Conservation (phyloP, 2,113 vertebrate genomes). For the Aleadryas rufinucha region DNA sequence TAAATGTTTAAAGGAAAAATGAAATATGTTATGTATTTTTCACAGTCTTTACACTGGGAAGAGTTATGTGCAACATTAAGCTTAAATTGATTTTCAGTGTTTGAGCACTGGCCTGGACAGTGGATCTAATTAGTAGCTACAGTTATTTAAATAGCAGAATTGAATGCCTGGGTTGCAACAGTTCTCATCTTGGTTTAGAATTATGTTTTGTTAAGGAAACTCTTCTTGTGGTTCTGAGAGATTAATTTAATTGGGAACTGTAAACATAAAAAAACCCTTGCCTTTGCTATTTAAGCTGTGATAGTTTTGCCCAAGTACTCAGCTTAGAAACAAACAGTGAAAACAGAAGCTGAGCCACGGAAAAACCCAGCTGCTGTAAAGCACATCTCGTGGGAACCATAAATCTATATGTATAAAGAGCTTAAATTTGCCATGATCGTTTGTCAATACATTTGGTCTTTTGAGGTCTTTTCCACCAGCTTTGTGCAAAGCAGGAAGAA, state of each 20-base stretch:
- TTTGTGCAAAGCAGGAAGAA: not conserved
- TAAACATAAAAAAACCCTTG: not conserved
- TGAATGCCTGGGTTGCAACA: not conserved
- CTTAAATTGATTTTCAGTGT: conserved; percentile 28
- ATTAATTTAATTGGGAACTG: not conserved
- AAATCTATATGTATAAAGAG: not conserved
- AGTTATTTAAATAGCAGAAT: conserved; percentile 7
- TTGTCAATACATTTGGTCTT: not conserved
- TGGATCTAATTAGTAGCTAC: not conserved
- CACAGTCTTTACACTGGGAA: not conserved
- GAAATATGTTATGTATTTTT: conserved; percentile 5
- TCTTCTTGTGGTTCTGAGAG: not conserved
- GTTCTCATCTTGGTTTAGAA: not conserved
- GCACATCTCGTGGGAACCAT: not conserved
- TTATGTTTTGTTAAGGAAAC: not conserved
- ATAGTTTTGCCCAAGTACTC: not conserved
- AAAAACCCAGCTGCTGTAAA: not conserved
- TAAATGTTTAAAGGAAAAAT: not conserved
- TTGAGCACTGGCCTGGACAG: not conserved
- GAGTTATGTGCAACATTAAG: conserved; percentile 30
- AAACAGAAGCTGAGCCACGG: not conserved
- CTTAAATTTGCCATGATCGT: not conserved
- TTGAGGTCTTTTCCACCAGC: not conserved
- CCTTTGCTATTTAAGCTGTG: not conserved
- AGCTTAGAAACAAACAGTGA: not conserved